A percentile compares a stretch with the other conserved stretches of the same genome.
phyloP scores from a whole-genome alignment of 2,888 invertebrate species.

The Volucella inflata region DNA sequence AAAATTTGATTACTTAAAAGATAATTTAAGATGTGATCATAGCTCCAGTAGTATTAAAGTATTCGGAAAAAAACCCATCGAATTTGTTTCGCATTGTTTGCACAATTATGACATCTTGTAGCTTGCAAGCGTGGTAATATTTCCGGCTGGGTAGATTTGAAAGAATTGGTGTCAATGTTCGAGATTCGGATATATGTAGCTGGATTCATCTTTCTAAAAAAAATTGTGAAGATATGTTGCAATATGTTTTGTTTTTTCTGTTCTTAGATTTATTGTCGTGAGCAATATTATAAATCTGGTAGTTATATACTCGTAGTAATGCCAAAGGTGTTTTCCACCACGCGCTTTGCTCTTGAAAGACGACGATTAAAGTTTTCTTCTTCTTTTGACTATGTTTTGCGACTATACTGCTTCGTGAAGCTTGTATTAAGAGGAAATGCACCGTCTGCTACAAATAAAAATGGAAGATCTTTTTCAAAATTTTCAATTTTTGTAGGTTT shows the following conservation, averaged over 20 bases:
- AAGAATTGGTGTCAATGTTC: no score
- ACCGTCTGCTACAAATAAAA: constrained; percentile 7
- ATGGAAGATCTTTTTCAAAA: background rate
- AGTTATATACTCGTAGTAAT: constrained; percentile 76
- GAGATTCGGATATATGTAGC: no score
- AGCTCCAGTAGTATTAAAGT: no score
- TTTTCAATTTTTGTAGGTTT: background rate
- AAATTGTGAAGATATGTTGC: constrained; percentile 22
- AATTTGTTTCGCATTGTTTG: no score
- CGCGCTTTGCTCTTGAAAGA: background rate
- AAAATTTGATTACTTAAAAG: no score
- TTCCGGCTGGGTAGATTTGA: no score
- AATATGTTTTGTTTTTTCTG: constrained; percentile 8
- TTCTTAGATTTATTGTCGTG: constrained; percentile 61
- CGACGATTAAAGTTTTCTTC: background rate
- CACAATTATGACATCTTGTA: no score
- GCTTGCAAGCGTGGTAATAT: no score
- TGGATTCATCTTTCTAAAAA: background rate
- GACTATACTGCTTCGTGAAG: constrained; percentile 3
- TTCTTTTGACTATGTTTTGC: background rate
- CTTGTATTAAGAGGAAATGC: constrained; percentile 11
- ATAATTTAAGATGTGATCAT: no score
- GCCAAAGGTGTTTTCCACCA: constrained; percentile 65
- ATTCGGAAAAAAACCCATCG: no score
- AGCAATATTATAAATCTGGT: constrained; percentile 76